phyloP scores from a whole-genome alignment of 2,888 invertebrate genomes.

The Eupeodes latifasciatus region DNA sequence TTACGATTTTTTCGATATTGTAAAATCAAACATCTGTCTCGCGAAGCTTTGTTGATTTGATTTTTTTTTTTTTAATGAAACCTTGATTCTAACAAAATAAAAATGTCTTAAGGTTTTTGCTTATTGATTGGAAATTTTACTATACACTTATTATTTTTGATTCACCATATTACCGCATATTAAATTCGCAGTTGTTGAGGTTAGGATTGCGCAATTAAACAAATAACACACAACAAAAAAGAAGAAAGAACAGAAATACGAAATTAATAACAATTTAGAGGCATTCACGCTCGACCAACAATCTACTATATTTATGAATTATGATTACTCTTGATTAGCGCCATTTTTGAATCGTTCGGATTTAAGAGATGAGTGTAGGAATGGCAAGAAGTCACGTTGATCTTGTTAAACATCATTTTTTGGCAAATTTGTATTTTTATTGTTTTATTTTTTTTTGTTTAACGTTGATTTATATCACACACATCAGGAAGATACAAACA shows the following conservation, averaged over 20 bases:
- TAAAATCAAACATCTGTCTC: neutral
- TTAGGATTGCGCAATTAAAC: constrained; percentile 69
- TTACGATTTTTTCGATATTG: neutral
- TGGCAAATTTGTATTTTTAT: neutral
- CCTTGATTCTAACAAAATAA: constrained; percentile 47
- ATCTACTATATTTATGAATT: constrained; percentile 3
- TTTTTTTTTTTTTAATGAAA: neutral
- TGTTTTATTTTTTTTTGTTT: no score
- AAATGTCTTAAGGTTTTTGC: neutral
- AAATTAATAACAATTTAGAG: constrained; percentile 65
- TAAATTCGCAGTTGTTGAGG: neutral
- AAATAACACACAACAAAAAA: constrained; percentile 2
- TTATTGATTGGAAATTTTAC: constrained; percentile 46
- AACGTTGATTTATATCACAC: neutral
- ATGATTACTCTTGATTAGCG: constrained; percentile 74
- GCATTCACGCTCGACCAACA: constrained; percentile 53
- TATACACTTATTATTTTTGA: constrained; percentile 2
- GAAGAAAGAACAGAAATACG: constrained; percentile 7
- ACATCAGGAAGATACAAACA: neutral
- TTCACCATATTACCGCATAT: neutral
- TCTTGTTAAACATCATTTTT: constrained; percentile 67
- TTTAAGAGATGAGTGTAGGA: constrained; percentile 54
- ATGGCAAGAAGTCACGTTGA: constrained; percentile 68
- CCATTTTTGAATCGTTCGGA: constrained; percentile 64
- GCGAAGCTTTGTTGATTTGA: neutral